phyloP scores from a whole-genome alignment of 1,140 invertebrate genomes.

The Diprion similis region DNA sequence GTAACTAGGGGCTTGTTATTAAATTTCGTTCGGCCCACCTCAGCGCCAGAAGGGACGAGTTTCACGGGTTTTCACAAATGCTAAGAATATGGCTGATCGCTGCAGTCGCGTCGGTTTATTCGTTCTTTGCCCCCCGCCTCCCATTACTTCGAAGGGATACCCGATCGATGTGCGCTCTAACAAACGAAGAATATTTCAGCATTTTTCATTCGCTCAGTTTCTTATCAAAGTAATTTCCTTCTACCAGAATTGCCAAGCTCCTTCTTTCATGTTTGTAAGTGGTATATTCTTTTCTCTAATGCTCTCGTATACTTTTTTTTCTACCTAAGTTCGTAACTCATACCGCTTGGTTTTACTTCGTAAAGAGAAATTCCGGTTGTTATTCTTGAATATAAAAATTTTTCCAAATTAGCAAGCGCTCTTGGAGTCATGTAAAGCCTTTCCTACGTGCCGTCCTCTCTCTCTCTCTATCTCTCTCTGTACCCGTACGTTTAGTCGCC shows the following conservation, averaged over 20 bases:
- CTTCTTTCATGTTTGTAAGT: too few relatives aligned
- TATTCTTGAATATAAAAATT: too few relatives aligned
- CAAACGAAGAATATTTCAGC: neutral
- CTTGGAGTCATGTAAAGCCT: neutral
- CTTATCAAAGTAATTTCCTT: too few relatives aligned
- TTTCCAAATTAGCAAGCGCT: too few relatives aligned
- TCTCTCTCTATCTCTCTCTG: neutral
- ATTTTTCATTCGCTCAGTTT: too few relatives aligned
- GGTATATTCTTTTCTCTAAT: too few relatives aligned
- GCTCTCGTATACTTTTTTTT: too few relatives aligned
- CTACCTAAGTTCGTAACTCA: too few relatives aligned
- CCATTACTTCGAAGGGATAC: neutral
- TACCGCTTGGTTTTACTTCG: too few relatives aligned
- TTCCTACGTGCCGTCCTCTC: neutral
- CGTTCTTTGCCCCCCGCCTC: neutral
- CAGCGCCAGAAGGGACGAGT: conserved; percentile 45
- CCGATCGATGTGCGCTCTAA: neutral
- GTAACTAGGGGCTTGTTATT: conserved; percentile 65
- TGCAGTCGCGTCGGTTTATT: conserved; percentile 21
- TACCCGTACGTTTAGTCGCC: neutral
- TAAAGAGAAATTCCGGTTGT: too few relatives aligned
- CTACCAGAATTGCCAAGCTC: too few relatives aligned
- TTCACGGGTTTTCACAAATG: conserved; percentile 47
- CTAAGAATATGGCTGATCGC: neutral
- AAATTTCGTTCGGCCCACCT: conserved; percentile 60